Evolutionary conservation across 2,888 invertebrate species (phyloP), one percentile per base, ranked within the genome.

Genomic region (Molorchus minor): DNA sequence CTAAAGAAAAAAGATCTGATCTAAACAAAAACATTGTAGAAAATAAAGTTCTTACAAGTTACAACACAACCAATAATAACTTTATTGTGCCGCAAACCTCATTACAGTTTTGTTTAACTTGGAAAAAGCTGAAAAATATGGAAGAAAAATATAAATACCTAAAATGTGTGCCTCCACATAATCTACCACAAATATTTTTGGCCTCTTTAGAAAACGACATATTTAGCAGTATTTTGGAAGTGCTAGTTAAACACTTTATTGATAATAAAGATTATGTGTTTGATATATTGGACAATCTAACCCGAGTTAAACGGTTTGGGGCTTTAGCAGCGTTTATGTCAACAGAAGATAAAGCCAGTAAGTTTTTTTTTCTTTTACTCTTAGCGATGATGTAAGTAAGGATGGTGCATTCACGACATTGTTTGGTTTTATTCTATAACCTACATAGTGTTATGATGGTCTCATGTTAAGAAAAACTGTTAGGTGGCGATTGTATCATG

Each of bases 141-240:
- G 79, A 78, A 7, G 82, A 83, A 16, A 83, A 84, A 71, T 85
- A 84, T 67, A 77, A 83, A 62, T 91, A 88, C 78, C 82, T 90
- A 61, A 86, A 85, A 59, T 60, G 71, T 47, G 85, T 90, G 69
- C 81, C 84, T 2, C 85, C 87, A 0, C 69, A 76, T 1, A 82
- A 82, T 57, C 81, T 90, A 29, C 85, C 88, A 1, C 77, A 80
- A 0, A 85, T 91, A 64, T 90, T 91, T 76, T 84, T 84, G 72
- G 87, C 89, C 68, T 87, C 89, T 0, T 78, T 91, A 58, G 90
- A 91, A 63, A 86, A 85, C 56, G 82, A 84, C 38, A 82, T 86
- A 1, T 82, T 91, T 2, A 86, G 87, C 3, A 86, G 86, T 35
- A 84, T 90, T 52, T 68, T 91, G 16, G 76, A 77, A 1, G 75